A percentile compares a stretch with the other conserved stretches of the same genome.
These are phyloP conservation scores for Drosophila neutralis DNA, from an alignment of 2,888 invertebrate genomes.

Conservation along the genomic window DNA sequence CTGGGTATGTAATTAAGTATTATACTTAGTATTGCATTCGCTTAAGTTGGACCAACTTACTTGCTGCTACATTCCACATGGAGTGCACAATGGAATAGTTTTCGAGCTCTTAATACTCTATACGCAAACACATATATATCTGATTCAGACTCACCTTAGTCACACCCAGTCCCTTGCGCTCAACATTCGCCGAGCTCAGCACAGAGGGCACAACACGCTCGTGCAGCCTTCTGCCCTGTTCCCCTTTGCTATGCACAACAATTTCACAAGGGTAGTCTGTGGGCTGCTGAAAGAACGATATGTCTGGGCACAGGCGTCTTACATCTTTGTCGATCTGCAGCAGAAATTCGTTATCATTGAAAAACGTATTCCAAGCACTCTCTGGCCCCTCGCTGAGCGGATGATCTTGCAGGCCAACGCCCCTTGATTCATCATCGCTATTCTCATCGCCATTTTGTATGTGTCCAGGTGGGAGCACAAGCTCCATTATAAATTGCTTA, in stretches of 20 bases:
- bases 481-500: slow-evolving; percentile 93
- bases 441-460: slow-evolving; percentile 82
- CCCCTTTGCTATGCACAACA: slow-evolving; percentile 91
- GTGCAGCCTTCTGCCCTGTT: slow-evolving; percentile 90
- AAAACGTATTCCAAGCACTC: slow-evolving; percentile 97
- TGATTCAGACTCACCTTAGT: slow-evolving; percentile 89
- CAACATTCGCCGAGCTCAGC: slow-evolving; percentile 94
- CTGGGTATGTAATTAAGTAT: slow-evolving; percentile 75
- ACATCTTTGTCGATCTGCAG: slow-evolving; percentile 99
- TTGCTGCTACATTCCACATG: slow-evolving; percentile 65
- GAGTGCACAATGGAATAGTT: slow-evolving; percentile 50
- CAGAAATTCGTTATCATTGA: slow-evolving; percentile 98
- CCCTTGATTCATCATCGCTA: slow-evolving; percentile 83
- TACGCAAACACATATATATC: neutral
- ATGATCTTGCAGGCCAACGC: slow-evolving; percentile 88
- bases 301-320: slow-evolving; percentile 96
- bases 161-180: slow-evolving; percentile 94
- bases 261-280: slow-evolving; percentile 95
- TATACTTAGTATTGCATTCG: slow-evolving; percentile 1
- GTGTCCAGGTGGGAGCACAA: slow-evolving; percentile 93
- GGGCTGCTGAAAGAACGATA: slow-evolving; percentile 97
- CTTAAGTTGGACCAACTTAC: slow-evolving; percentile 57
- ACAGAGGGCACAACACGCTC: slow-evolving; percentile 94
- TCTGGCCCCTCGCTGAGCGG: slow-evolving; percentile 97
- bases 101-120: slow-evolving; percentile 33